phyloP scores from a whole-genome alignment of 2,888 invertebrate genomes.

The Tetramorium bicarinatum region DNA sequence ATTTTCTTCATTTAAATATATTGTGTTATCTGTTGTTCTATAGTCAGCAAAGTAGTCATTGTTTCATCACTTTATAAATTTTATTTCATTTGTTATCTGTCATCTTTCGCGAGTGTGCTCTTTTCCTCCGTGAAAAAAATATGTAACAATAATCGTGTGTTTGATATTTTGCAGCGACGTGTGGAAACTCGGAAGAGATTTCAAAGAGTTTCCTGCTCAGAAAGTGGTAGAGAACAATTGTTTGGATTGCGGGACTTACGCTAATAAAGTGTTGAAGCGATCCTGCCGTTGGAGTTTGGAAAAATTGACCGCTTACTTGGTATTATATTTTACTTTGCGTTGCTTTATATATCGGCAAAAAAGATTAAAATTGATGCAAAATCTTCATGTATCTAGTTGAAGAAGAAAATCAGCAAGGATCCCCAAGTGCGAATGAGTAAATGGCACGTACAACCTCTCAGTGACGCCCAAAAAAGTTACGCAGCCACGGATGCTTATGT shows the following conservation, averaged over 20 bases:
- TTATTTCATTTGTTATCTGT: neutral
- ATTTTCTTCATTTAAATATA: constrained; percentile 7
- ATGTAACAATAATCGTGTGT: constrained; percentile 10
- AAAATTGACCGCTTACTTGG: constrained; percentile 88
- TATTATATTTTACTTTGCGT: constrained; percentile 43
- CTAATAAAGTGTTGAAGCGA: constrained; percentile 87
- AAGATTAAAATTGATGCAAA: constrained; percentile 49
- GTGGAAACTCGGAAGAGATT: constrained; percentile 89
- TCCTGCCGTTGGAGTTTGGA: constrained; percentile 89
- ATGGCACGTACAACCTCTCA: constrained; percentile 89
- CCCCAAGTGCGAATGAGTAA: constrained; percentile 88
- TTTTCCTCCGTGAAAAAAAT: neutral
- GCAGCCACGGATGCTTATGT: constrained; percentile 91
- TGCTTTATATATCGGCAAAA: neutral
- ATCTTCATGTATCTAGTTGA: constrained; percentile 84
- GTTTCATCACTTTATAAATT: neutral
- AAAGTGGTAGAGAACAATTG: constrained; percentile 88
- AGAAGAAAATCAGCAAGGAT: constrained; percentile 88
- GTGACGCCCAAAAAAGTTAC: constrained; percentile 87
- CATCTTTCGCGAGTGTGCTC: neutral
- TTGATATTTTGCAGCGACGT: constrained; percentile 87
- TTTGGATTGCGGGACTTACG: constrained; percentile 88
- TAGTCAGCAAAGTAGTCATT: neutral
- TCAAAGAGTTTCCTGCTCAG: constrained; percentile 87
- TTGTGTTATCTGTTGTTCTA: neutral